Evolutionary conservation across 1,140 invertebrate genomes (phyloP).

Genomic region (Neodiprion fabricii): DNA sequence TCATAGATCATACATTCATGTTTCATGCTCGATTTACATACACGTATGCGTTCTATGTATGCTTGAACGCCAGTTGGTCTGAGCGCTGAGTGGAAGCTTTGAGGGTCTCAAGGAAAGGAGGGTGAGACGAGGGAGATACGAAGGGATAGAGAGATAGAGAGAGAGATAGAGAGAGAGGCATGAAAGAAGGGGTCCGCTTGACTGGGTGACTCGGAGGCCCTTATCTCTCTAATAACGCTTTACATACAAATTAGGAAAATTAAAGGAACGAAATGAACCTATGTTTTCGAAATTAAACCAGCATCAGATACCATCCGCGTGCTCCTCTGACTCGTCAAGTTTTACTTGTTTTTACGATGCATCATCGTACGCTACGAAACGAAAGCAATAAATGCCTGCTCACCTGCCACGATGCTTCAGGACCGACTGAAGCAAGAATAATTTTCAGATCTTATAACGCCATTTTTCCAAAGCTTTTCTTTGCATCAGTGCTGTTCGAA

Average conservation of each 20-base stretch:
- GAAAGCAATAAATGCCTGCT: not conserved
- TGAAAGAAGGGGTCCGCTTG: too few species aligned
- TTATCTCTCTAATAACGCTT: not conserved
- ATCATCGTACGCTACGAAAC: too few species aligned
- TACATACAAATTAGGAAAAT: constrained; percentile 3
- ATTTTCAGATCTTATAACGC: not conserved
- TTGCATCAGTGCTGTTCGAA: not conserved
- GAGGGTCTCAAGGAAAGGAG: not conserved
- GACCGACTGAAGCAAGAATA: too few species aligned
- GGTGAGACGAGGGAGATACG: too few species aligned
- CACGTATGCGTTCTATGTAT: not conserved
- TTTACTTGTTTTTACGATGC: not conserved
- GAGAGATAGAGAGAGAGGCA: too few species aligned
- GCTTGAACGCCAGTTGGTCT: not conserved
- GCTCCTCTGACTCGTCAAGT: not conserved
- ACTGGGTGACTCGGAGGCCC: not conserved
- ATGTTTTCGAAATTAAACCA: not conserved
- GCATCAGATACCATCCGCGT: not conserved
- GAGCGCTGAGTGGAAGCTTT: not conserved
- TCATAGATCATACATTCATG: too few species aligned
- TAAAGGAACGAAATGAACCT: not conserved
- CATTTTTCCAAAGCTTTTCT: not conserved
- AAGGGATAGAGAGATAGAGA: too few species aligned
- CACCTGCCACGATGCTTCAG: too few species aligned
- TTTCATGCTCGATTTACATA: not conserved